Conservation (phyloP, 2,888 invertebrate species). For the Acleris sparsana region DNA sequence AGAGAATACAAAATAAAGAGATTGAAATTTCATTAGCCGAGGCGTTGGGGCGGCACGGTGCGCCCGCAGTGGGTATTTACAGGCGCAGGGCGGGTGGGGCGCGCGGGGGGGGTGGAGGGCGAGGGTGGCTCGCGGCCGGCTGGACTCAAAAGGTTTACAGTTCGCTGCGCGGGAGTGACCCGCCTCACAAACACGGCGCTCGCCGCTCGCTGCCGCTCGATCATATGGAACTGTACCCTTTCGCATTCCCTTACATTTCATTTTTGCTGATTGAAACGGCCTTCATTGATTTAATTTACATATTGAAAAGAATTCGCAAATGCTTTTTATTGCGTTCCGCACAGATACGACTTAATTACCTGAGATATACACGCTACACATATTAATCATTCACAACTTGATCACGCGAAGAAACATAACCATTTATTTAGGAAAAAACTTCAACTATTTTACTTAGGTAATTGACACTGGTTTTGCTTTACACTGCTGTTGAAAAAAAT, state of each 20-base stretch:
- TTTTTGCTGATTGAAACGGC: constrained; percentile 29
- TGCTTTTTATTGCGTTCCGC: constrained; percentile 5
- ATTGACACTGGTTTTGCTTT: not conserved
- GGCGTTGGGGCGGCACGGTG: constrained; percentile 79
- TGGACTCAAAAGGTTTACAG: constrained; percentile 82
- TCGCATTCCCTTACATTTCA: constrained; percentile 48
- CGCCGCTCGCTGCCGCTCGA: constrained; percentile 52
- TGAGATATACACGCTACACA: not conserved
- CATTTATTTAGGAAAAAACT: not conserved
- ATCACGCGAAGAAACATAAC: not conserved
- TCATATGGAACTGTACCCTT: constrained; percentile 66
- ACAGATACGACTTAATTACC: not conserved
- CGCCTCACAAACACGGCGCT: constrained; percentile 77
- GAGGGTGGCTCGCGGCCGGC: constrained; percentile 65
- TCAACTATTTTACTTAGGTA: not conserved
- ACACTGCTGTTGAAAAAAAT: not conserved
- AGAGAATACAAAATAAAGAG: constrained; percentile 66
- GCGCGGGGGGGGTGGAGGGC: constrained; percentile 35
- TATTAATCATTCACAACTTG: too few species aligned
- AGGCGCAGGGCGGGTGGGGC: constrained; percentile 42
- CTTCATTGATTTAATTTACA: constrained; percentile 31
- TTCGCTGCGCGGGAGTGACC: constrained; percentile 82
- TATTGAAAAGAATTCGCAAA: constrained; percentile 15
- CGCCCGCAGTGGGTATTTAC: constrained; percentile 70
- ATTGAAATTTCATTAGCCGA: constrained; percentile 81